Evolutionary conservation across 2,113 vertebrate genomes (phyloP).

Genomic region (Tetrao urogallus): DNA sequence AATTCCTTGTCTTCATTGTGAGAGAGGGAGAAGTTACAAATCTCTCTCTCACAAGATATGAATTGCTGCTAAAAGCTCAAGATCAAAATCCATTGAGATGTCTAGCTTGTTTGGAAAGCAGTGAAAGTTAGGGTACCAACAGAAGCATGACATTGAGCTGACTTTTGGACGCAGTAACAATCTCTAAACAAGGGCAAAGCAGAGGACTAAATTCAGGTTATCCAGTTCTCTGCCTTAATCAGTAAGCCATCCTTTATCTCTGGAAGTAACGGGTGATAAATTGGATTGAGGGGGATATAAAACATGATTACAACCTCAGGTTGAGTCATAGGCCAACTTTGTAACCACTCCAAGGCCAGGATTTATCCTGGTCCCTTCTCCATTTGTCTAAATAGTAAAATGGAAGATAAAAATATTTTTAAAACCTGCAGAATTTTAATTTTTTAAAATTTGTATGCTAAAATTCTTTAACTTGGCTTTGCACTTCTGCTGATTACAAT

Average conservation of each 20-base stretch:
- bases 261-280: neutral
- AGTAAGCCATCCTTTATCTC: neutral
- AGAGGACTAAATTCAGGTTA: neutral
- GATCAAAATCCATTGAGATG: neutral
- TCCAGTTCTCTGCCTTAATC: neutral
- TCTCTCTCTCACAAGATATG: neutral
- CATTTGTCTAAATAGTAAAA: neutral
- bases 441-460: neutral
- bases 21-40: neutral
- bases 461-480: neutral
- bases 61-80: neutral
- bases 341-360: neutral
- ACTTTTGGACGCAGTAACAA: neutral
- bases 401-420: neutral
- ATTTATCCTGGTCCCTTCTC: neutral
- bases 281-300: slow-evolving; percentile 1
- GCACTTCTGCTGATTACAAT: neutral
- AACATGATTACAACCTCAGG: neutral
- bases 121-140: neutral
- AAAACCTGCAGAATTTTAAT: neutral
- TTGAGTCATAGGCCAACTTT: neutral
- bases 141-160: neutral
- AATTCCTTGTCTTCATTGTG: neutral
- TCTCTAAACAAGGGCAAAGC: neutral
- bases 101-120: neutral